Evolutionary conservation across 2,113 vertebrate genomes (phyloP).

Genomic region (Sylvia atricapilla): DNA sequence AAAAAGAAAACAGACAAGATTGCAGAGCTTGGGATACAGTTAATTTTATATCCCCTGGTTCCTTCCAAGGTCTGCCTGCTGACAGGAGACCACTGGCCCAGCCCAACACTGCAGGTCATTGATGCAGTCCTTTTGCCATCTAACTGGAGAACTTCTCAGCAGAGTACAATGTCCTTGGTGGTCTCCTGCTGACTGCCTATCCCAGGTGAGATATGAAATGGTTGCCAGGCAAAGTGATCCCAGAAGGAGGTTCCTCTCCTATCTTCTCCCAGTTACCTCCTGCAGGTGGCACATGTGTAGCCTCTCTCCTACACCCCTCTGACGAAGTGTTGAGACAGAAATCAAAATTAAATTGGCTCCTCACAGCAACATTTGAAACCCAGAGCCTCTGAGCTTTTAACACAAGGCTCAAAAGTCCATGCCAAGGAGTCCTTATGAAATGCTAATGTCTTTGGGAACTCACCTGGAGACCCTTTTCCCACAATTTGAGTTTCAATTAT

Average conservation of each 20-base stretch:
- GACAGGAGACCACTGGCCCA: too few species aligned
- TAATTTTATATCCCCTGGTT: neutral
- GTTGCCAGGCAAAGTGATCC: neutral
- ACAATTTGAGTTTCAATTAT: neutral
- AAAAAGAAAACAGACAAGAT: neutral
- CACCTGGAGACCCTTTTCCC: neutral
- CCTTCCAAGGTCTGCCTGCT: neutral
- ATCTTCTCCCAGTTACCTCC: too few species aligned
- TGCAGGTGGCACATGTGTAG: accelerated
- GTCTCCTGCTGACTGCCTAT: neutral
- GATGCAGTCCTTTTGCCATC: neutral
- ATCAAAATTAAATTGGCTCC: neutral
- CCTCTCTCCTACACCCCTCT: neutral
- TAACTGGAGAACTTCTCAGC: neutral
- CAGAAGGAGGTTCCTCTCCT: too few species aligned
- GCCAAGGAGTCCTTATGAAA: neutral
- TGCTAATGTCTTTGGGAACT: neutral
- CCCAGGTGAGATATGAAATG: neutral
- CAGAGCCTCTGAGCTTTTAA: neutral
- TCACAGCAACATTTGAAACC: neutral
- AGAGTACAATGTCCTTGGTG: neutral
- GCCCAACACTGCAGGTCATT: neutral
- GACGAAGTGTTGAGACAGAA: neutral
- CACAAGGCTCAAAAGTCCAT: neutral
- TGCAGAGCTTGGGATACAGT: neutral